Evolutionary conservation across 2,888 invertebrate species (phyloP).

Genomic region (Callimorpha dominula): DNA sequence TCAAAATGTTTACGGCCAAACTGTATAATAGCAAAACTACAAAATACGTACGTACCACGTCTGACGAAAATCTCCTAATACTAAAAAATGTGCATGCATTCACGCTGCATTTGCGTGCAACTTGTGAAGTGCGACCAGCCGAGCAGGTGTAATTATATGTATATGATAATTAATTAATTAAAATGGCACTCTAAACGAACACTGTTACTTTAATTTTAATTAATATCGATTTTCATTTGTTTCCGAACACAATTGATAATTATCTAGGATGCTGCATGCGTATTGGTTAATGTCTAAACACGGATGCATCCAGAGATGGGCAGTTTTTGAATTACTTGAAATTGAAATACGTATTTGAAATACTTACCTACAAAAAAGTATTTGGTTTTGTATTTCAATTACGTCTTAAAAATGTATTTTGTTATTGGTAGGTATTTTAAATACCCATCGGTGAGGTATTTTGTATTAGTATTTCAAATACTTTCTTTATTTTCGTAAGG

Average conservation of each 20-base stretch:
- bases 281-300: no score
- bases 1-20: neutral
- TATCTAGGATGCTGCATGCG: neutral
- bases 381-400: no score
- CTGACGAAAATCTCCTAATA: conserved; percentile 41
- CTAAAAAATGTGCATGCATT: conserved; percentile 38
- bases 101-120: conserved; percentile 39
- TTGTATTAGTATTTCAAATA: no score
- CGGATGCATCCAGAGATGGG: no score
- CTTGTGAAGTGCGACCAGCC: conserved; percentile 20
- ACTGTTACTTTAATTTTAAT: neutral
- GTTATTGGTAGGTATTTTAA: no score
- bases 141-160: conserved; percentile 27
- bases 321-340: no score
- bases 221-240: neutral
- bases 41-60: conserved; percentile 28
- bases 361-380: no score
- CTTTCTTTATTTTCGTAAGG: no score
- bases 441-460: no score
- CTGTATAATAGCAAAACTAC: conserved; percentile 8
- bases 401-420: no score
- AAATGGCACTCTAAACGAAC: conserved; percentile 21
- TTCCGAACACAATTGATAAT: neutral
- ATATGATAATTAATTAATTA: conserved; percentile 39
- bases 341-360: no score